phyloP scores from a whole-genome alignment of 1,140 invertebrate genomes.

The Neodiprion lecontei region DNA sequence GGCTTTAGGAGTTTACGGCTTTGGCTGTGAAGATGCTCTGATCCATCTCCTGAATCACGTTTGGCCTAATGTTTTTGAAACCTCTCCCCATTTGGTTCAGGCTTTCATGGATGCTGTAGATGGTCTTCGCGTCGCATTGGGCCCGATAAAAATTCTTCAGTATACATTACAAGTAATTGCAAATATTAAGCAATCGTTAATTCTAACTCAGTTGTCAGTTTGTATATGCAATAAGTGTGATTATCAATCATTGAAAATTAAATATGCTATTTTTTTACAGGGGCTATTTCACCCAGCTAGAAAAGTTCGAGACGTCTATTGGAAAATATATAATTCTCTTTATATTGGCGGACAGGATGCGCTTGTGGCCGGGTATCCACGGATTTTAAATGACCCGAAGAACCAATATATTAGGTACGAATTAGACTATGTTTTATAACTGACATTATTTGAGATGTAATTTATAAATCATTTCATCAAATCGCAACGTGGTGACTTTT shows the following conservation, averaged over 20 bases:
- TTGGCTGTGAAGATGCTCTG: conserved; percentile 98
- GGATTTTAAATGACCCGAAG: conserved; percentile 93
- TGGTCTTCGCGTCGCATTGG: conserved; percentile 93
- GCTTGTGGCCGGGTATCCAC: conserved; percentile 95
- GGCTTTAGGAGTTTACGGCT: conserved; percentile 97
- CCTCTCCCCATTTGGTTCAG: conserved; percentile 98
- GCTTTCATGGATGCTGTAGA: conserved; percentile 99
- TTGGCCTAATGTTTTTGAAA: conserved; percentile 99
- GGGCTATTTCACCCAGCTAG: conserved; percentile 98
- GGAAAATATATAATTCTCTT: conserved; percentile 99
- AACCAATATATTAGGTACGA: conserved; percentile 97
- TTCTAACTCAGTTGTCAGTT: no score
- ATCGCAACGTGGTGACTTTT: neutral
- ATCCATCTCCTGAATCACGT: conserved; percentile 98
- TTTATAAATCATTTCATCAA: neutral
- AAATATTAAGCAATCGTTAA: neutral
- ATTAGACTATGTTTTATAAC: conserved; percentile 92
- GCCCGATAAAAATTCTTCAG: conserved; percentile 95
- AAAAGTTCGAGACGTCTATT: conserved; percentile 99
- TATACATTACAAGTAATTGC: conserved; percentile 86
- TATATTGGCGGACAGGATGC: conserved; percentile 99
- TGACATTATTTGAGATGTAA: neutral
- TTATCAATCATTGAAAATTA: conserved; percentile 14
- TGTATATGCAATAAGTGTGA: conserved; percentile 15
- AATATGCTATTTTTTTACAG: conserved; percentile 58